Base-by-base conservation (phyloP, 92 coral and sea anemone species). In the Scolanthus callimorphus region DNA sequence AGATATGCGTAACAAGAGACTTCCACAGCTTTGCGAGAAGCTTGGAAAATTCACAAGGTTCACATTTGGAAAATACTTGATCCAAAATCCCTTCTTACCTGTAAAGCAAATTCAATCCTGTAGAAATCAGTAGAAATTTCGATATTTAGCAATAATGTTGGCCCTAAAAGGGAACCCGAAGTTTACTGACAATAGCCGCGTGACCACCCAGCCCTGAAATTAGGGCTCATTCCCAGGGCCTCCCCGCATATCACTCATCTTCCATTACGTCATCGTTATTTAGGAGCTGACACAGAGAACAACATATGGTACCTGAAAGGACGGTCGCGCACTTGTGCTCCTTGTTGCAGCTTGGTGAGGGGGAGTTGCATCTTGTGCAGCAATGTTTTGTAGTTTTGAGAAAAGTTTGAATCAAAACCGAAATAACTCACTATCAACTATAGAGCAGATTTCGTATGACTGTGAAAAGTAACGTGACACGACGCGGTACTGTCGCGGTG, bases 141-240 rank as follows among this genome's bases (percentile, higher is more conserved):
- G 75, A 25, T 68, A 68, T 68, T 68, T 68, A 41, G 75, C 58
- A 68, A 68, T 68, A 54, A 23, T 48, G 44, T 17, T 55, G 31
- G 39, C 26, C 54, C 47, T 51, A 12, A 44, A 54, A 44, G 56
- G 45, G 64, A 39, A 23, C 55, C 46, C 31, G 58, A 64, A 59
- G 63, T 68, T 56, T 60, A 57, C 49, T 68, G 75, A 68, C 75
- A 68, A 68, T 68, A 48, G 75, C 87, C 87, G 87, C 87, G 87
- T 74, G 87, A 74, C 81, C 73, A 67, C 62, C 63, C 17, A 61
- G 67, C 82, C 87, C 87, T 74, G 77, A 52, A 44, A 46, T 43
- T 27, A 29, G 12, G 31, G 28, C 65, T 59, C 48, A 50, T 59
- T 57, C 31, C 59, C 38, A 70, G 67, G 47, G 63, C 67, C 78